Evolutionary conservation across 2,888 invertebrate species (phyloP), one percentile per base, ranked within the genome.

Genomic region (Pocota personata): DNA sequence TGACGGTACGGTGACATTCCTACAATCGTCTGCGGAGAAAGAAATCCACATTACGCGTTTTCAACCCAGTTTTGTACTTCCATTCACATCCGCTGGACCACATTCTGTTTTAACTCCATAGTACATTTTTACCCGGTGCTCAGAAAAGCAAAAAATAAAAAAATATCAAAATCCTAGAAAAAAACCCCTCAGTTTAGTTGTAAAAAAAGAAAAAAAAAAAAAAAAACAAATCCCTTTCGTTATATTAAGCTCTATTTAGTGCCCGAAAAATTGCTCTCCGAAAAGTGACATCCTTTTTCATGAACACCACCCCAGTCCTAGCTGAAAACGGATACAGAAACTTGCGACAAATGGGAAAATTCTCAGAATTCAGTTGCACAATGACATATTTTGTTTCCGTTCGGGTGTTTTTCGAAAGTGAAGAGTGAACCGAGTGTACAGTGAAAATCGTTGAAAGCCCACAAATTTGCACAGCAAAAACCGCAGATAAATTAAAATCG

Each of bases 271-370:
- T n/a, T 57, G 27, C 35, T 64, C 27, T 58, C 27, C 19, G 16
- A 46, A 66, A 64, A 84, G 71, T 84, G 79, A 79, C 75, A 84
- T 80, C 79, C 64, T 64, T 69, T 52, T 24, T 72, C 2, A 43
- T 37, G 69, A 84, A 62, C 48, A 75, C 64, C 64, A 75, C 71
- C 79, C 84, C 79, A 75, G 52, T 79, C 79, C 64, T 58, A 12
- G 16, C 58, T 62, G 71, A 84, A 84, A 84, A 84, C 84, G 75
- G 84, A 84, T 84, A 84, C 84, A 84, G 80, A 84, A 84, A 80
- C 84, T 84, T 77, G 64, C n/a, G 64, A 75, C 64, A 84, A 75
- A 82, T 46, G 21, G 37, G 27, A 58, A 66, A 58, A 67, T 5
- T 46, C 46, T 48, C 37, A 6, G 37, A 73, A 64, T 62, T 55